Conservation (phyloP, 2,113 vertebrate genomes). For the Onychostoma macrolepis region DNA sequence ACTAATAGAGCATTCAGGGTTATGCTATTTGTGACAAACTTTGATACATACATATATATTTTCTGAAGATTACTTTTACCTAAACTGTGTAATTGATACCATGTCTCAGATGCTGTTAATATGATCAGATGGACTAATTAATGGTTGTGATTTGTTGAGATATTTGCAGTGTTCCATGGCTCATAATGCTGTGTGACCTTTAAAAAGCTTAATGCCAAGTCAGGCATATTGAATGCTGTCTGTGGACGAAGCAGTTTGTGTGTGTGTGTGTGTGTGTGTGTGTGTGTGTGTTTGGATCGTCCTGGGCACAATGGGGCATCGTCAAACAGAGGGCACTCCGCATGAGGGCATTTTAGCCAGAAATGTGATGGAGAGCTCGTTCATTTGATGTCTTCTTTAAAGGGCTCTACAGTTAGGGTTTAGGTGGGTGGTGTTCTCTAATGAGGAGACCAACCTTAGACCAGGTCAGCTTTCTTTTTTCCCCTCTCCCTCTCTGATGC, state of each 20-base stretch:
- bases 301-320: constrained; percentile 26
- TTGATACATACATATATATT: neutral
- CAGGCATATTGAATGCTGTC: constrained; percentile 31
- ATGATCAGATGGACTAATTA: neutral
- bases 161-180: constrained; percentile 12
- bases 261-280: constrained; percentile 36
- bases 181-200: constrained; percentile 12
- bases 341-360: constrained; percentile 40
- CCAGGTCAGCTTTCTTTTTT: constrained; percentile 13
- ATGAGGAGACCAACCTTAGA: constrained; percentile 52
- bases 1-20: neutral
- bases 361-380: constrained; percentile 42
- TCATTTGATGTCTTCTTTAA: constrained; percentile 44
- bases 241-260: neutral
- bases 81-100: neutral
- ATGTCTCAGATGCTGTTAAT: neutral
- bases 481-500: constrained; percentile 11
- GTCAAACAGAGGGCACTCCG: constrained; percentile 44
- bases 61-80: neutral
- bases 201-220: constrained; percentile 35
- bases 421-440: constrained; percentile 52
- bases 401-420: constrained; percentile 20
- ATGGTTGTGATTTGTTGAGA: neutral
- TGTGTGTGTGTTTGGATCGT: neutral
- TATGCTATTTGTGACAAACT: neutral